Percentiles rank a stretch among this genome's conserved stretches.
These are phyloP conservation scores for Tokudaia tokunoshimensis DNA, from an alignment of 2,797 vertebrate species.

Conservation along the genomic window DNA sequence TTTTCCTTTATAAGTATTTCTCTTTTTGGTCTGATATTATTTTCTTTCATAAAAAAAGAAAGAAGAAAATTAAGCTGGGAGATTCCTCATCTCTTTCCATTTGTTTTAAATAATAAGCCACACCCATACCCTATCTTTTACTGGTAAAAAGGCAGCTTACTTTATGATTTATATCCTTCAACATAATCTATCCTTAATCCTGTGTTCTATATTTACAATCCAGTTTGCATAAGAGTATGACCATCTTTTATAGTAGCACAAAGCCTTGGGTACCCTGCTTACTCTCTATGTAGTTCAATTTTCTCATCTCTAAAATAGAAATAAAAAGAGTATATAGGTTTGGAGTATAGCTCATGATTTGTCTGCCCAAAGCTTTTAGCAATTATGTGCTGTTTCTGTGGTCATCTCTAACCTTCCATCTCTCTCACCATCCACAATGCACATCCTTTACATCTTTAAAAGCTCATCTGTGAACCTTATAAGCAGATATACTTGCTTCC, in stretches of 20 bases:
- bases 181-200: background rate
- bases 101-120: background rate
- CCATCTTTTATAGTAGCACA: background rate
- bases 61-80: background rate
- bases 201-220: background rate
- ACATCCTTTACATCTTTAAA: background rate
- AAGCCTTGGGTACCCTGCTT: background rate
- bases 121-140: background rate
- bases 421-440: background rate
- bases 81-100: background rate
- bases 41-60: conserved; percentile 14
- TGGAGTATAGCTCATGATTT: background rate
- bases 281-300: background rate
- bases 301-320: conserved; percentile 37
- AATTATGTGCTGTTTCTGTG: background rate
- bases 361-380: background rate
- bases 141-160: background rate
- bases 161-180: background rate
- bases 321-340: background rate
- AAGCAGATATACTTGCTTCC: background rate
- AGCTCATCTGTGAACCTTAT: background rate
- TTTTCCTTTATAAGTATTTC: conserved; percentile 19
- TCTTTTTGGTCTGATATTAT: background rate
- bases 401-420: background rate
- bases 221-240: background rate